phyloP scores from a whole-genome alignment of 2,797 vertebrate genomes.

The Botia almorhae region DNA sequence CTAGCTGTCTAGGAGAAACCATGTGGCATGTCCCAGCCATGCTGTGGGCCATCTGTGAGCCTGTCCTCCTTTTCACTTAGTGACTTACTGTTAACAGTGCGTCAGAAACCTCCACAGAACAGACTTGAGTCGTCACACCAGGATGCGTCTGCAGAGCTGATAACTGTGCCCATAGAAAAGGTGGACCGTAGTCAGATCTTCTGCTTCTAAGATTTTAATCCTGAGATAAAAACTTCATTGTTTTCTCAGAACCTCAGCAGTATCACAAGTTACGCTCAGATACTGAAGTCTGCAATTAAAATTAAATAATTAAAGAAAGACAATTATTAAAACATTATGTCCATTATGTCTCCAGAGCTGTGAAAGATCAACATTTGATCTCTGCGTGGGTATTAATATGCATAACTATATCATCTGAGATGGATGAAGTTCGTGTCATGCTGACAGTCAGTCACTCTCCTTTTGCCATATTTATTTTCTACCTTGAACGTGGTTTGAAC shows the following conservation, averaged over 20 bases:
- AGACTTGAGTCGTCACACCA: constrained; percentile 4
- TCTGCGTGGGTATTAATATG: too few species aligned
- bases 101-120: background rate
- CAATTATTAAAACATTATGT: too few species aligned
- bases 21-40: constrained; percentile 47
- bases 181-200: background rate
- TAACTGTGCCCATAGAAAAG: background rate
- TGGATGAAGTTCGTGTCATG: background rate
- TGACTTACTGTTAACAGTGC: constrained; percentile 4
- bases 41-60: constrained; percentile 56
- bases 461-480: constrained; percentile 23
- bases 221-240: too few species aligned
- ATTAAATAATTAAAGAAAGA: background rate
- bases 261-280: too few species aligned
- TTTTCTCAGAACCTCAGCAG: too few species aligned
- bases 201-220: background rate
- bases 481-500: background rate
- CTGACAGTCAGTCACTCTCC: constrained; percentile 7
- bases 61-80: constrained; percentile 39
- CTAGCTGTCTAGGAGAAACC: constrained; percentile 54
- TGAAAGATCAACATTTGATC: too few species aligned
- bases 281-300: too few species aligned
- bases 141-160: background rate
- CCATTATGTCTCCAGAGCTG: too few species aligned
- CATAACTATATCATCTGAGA: too few species aligned